Base-by-base conservation (phyloP, 2,888 invertebrate genomes). In the Coenonympha arcania region DNA sequence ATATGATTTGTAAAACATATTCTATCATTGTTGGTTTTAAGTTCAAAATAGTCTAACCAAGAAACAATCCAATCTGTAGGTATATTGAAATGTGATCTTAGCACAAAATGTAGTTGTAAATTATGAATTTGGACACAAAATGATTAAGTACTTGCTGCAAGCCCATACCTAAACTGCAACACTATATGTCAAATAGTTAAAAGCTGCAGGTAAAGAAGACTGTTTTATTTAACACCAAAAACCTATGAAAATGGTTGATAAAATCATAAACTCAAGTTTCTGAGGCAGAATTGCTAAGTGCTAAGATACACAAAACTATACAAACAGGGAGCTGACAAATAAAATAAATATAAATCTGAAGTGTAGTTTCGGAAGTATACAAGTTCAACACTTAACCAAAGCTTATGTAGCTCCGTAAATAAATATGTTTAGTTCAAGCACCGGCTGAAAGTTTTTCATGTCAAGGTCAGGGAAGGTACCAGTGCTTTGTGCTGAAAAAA, bases 401-500 rank as follows among this genome's bases (percentile, higher is more conserved):
- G 64, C 61, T 70, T 71, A 54, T 61, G 55, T 61, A 68, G 72
- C 72, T 74, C 66, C 67, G 61, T 63, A 65, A 60, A 67, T 66
- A 63, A 64, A 68, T 60, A 60, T 66, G 63, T 65, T 65, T 60
- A 58, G 61, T 61, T 62, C 57, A 62, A 67, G 73, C 82, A 83
- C 84, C 80, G 80, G 74, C 69, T 61, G 73, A 66, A 62, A 57
- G 69, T 50, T 56, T 57, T 59, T 64, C 63, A 58, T 62, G 65
- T 68, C 61, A 59, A 69, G 68, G 73, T 76, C 69, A 66, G 74
- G 71, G 73, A 71, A 67, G 69, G 71, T 57, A 63, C 79, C 84
- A 84, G 82, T 81, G 82, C 76, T 63, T 71, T 73, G 71, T 69
- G 74, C 84, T 85, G 81, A 69, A 84, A 84, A 71, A 58, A 62